Evolutionary conservation across 2,888 invertebrate species (phyloP), one percentile per base, ranked within the genome.

Genomic region (Nymphalis polychloros): DNA sequence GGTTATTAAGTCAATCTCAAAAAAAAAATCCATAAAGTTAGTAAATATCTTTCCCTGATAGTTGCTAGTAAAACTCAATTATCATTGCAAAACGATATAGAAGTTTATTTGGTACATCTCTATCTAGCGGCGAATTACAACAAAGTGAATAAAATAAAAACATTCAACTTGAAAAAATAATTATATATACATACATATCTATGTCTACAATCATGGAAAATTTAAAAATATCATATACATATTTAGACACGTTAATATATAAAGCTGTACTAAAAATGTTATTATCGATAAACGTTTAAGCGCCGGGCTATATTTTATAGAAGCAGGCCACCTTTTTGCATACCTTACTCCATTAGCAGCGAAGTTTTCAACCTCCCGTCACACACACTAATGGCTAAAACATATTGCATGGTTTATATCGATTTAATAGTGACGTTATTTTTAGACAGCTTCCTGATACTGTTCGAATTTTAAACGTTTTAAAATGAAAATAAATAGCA

Each of bases 241-340:
- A 41, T 41, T 41, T 41, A 41, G 4, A 49, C 47, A 55, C 31
- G 47, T 19, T 57, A 27, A 19, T n/a, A 31, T 48, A 49, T 47
- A 31, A 65, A 65, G 48, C 59, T 53, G 10, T 57, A 13, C 48
- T 47, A 50, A 67, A 64, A 64, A 50, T 35, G 23, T 35, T 23
- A 47, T 60, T 71, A 71, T 68, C 65, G 70, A 65, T 68, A 71
- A 71, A 70, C 70, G 70, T 48, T 68, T 68, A 70, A 68, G 61
- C 68, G 41, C 64, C 68, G 68, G 64, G 57, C 63, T 63, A 68
- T 63, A 63, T 71, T 59, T 59, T 65, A 50, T 59, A 35, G 19
- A 63, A 68, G 48, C 53, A 62, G 63, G 55, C 55, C 67, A 63
- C 68, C 71, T 69, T 71, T 66, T 69, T 63, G 63, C 71, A 60